phyloP scores from a whole-genome alignment of 2,888 invertebrate species.

The Limenitis camilla region DNA sequence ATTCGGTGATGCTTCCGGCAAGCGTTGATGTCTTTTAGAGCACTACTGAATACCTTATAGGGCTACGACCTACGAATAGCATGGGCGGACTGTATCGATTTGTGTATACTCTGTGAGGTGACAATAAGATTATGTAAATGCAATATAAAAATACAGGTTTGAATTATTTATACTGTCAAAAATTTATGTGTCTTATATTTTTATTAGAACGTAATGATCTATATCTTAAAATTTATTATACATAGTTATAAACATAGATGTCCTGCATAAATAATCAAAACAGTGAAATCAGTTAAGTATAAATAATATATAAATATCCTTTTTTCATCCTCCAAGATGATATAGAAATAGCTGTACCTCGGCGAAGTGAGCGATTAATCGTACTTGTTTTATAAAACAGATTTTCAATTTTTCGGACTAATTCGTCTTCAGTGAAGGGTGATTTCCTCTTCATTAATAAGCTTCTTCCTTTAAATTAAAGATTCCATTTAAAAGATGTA shows the following conservation, averaged over 20 bases:
- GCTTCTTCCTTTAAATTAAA: slow-evolving; percentile 7
- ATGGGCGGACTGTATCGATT: slow-evolving; percentile 17
- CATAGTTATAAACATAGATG: no score
- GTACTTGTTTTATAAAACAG: slow-evolving; percentile 4
- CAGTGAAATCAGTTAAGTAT: no score
- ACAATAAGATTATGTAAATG: neutral
- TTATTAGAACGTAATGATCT: no score
- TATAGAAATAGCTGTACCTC: no score
- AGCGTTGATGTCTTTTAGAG: slow-evolving; percentile 46
- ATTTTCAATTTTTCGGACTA: slow-evolving; percentile 9
- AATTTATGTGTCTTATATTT: no score
- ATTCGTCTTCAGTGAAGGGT: slow-evolving; percentile 5
- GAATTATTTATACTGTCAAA: no score
- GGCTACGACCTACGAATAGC: slow-evolving; percentile 25
- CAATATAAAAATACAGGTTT: no score
- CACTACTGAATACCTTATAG: slow-evolving; percentile 26
- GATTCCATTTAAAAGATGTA: slow-evolving; percentile 14
- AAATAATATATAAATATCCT: no score
- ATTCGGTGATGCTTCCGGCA: slow-evolving; percentile 31
- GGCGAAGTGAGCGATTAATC: no score
- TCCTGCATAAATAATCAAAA: no score
- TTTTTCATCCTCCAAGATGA: no score
- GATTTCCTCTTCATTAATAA: slow-evolving; percentile 15
- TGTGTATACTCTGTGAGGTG: slow-evolving; percentile 5
- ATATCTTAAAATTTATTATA: no score